Percentiles rank a stretch among this genome's conserved stretches.
Conservation (phyloP, 2,888 invertebrate genomes). For the Macaria notata region DNA sequence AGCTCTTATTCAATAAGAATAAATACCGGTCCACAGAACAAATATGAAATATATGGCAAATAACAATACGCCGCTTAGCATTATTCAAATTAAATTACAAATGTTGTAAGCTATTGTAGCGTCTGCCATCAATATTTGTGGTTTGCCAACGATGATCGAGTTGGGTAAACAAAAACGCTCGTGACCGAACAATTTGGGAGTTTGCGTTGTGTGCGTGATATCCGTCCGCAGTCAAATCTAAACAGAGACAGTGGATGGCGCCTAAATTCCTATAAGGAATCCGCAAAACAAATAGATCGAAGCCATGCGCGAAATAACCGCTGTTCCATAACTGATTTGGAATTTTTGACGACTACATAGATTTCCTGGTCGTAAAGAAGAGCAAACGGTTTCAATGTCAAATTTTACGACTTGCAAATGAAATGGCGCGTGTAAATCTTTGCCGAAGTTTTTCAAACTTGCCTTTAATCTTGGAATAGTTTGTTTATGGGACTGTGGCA, state of each 20-base stretch:
- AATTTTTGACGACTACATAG: slow-evolving; percentile 55
- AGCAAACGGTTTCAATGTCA: slow-evolving; percentile 74
- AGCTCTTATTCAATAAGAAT: slow-evolving; percentile 58
- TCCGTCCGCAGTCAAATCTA: slow-evolving; percentile 54
- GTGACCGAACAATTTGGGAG: slow-evolving; percentile 60
- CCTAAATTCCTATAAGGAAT: slow-evolving; percentile 55
- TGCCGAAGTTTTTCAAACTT: slow-evolving; percentile 42
- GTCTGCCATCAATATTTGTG: slow-evolving; percentile 40
- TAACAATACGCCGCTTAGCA: slow-evolving; percentile 33
- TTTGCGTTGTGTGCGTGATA: slow-evolving; percentile 57
- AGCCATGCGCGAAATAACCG: slow-evolving; percentile 50
- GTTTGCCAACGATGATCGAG: slow-evolving; percentile 46
- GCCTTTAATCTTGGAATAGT: slow-evolving; percentile 42
- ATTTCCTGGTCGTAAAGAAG: slow-evolving; percentile 72
- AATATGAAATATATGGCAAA: slow-evolving; percentile 30
- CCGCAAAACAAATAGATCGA: slow-evolving; percentile 35
- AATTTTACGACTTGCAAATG: slow-evolving; percentile 68
- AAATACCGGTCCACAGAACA: slow-evolving; percentile 39
- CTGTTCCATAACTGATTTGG: slow-evolving; percentile 54
- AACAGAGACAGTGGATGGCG: slow-evolving; percentile 60
- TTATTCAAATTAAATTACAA: slow-evolving; percentile 32
- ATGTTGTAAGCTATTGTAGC: slow-evolving; percentile 26
- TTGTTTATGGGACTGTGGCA: slow-evolving; percentile 28
- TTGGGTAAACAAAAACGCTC: slow-evolving; percentile 46
- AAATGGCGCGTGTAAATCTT: slow-evolving; percentile 50